Evolutionary conservation across 2,797 vertebrate genomes (phyloP), one percentile per base, ranked within the genome.

Genomic region (Pitangus sulphuratus): DNA sequence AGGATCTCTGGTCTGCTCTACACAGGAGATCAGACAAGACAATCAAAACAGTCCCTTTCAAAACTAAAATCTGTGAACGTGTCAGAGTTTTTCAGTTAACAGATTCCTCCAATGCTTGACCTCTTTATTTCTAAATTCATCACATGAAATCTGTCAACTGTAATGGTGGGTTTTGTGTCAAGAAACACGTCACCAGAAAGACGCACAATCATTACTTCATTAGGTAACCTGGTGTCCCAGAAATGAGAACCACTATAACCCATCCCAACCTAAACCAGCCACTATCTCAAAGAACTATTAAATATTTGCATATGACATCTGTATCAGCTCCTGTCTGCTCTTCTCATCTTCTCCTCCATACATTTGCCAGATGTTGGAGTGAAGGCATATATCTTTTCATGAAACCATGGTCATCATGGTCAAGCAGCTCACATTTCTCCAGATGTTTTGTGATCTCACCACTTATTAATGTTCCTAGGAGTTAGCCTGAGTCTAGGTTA

Each of bases 361-460:
- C 11, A 42, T 77, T 90, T 94, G 45, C 77, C 94, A 95, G 87
- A 93, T 84, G 91, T 6, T 77, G 60, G 48, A 94, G 58, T 9
- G 47, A 92, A 95, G 45, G n/a, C 64, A 47, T 79, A 21, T n/a
- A 93, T 57, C 85, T 93, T 90, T 80, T 54, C 64, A 71, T 25
- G 70, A 80, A 93, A 77, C 54, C 1, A 1, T 87, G 71, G 26
- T 78, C 78, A 77, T n/a, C 53, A 62, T 37, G 40, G 77, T 54
- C 64, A 74, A 14, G 70, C 60, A 82, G 83, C 62, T 95, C 87
- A 53, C 77, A 75, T 93, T 95, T 90, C 75, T 93, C 70, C 96
- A 96, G 87, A 94, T 94, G 83, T 94, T 93, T 71, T 77, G 74
- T 96, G 96, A 96, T 95, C 91, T 96, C 93, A 95, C 19, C 74